Base-by-base conservation (phyloP, 30 jellyfish, hydroid and myxozoan species). In the Aurelia sp. region DNA sequence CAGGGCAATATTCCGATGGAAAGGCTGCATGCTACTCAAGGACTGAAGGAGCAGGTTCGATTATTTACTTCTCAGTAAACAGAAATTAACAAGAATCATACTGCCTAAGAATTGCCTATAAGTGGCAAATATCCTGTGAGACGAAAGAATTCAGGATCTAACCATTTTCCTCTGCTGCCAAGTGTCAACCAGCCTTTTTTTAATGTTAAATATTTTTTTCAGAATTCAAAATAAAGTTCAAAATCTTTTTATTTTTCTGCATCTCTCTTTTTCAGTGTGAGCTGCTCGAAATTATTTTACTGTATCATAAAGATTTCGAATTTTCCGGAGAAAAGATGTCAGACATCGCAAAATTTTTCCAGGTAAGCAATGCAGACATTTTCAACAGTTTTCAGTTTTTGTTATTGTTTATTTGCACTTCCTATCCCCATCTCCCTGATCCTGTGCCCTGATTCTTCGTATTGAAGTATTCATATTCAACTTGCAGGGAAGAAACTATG, bases 261-360 rank as follows among this genome's bases (percentile, higher is more conserved):
- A 44, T 19, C 47, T 75, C 22, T 31, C 21, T 31, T 53, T 85
- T 79, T 64, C 74, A 92, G 98, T 64, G 94, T 66, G 96, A 92
- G 31, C 66, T 92, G 48, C 84, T 81, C 3, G 97, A 92, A 66
- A 82, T 92, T 3, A 51, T 92, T 35, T 88, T 92, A 7, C 74
- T 92, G 17, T 92, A 92, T 78, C 74, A 92, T 75, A 92, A 86
- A 67, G 97, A 92, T 81, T 88, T 88, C 61, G 97, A 92, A 75
- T 63, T 88, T 70, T 59, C 97, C 6, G 78, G 88, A 20, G 90
- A 81, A 24, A 40, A 66, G 21, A 57, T 92, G 15, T 4, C 74
- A 50, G 92, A 75, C 27, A 30, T 87, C 13, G 91, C 96, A 6
- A 66, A 55, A 12, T 63, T 92, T 48, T 72, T 92, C 41, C 89